A percentile compares a stretch with the other conserved stretches of the same genome.
phyloP scores from a whole-genome alignment of 2,797 vertebrate species.

The Percopsis omiscomaycus region DNA sequence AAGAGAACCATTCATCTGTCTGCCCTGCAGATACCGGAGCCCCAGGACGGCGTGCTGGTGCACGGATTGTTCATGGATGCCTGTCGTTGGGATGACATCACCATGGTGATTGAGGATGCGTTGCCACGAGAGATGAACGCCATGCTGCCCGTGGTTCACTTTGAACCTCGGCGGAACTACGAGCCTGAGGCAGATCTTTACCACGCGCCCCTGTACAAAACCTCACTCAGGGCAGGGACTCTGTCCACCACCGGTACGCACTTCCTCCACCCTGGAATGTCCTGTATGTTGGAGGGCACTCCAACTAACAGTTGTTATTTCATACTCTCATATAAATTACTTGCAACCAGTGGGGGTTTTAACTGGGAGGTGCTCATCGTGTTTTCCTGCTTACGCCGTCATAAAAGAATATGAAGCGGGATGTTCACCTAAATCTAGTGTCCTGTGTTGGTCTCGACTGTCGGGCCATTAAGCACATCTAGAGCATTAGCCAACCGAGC shows the following conservation, averaged over 20 bases:
- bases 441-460: too few relatives aligned
- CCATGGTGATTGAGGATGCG: constrained; percentile 79
- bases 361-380: too few relatives aligned
- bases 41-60: constrained; percentile 78
- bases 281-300: background rate
- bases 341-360: too few relatives aligned
- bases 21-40: constrained; percentile 73
- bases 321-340: background rate
- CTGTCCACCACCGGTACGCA: constrained; percentile 80
- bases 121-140: constrained; percentile 77
- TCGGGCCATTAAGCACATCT: too few relatives aligned
- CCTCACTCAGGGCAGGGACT: constrained; percentile 79
- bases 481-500: too few relatives aligned
- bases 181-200: constrained; percentile 65
- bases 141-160: constrained; percentile 82
- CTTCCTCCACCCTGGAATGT: background rate
- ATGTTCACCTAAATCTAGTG: too few relatives aligned
- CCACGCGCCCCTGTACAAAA: constrained; percentile 83
- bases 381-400: too few relatives aligned
- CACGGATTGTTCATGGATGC: constrained; percentile 85
- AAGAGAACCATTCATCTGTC: background rate
- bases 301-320: background rate
- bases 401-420: too few relatives aligned
- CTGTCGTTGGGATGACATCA: constrained; percentile 76
- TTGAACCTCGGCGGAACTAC: constrained; percentile 85